Base-by-base conservation (phyloP, 2,797 vertebrate species). In the Smutsia temminckii region DNA sequence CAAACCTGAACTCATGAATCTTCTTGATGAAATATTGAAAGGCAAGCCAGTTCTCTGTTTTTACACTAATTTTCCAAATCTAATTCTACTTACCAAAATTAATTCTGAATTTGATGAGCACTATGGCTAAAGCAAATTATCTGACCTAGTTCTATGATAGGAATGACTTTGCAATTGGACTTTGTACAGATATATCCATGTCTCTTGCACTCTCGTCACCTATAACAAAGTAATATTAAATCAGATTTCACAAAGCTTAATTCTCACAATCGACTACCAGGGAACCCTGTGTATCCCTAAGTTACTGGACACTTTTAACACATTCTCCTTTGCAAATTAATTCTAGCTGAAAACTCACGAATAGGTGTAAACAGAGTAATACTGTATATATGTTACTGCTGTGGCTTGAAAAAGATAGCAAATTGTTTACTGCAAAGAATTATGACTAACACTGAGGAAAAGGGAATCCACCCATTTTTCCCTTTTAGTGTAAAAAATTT, bases 231-330 rank as follows among this genome's bases (percentile, higher is more conserved):
- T 5, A 49, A 66, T 83, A 25, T 6, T 88, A 49, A 72, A n/a
- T 77, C 10, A 29, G 42, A 51, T 92, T 95, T 85, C 55, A 63
- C 53, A 68, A 96, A 96, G 10, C 20, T 72, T 93, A 74, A 75
- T 95, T 93, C 13, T 64, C 8, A 72, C 40, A 86, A 88, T 37
- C 2, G 68, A 20, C 37, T 80, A 84, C 16, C 25, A 94, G 92
- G 8, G 6, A 89, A 85, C 4, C 29, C 6, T n/a, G 0, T 64
- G 18, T 46, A 59, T 68, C 34, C 27, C 46, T 69, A 74, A 78
- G 66, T 85, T 93, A 46, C 3, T 63, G 57, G 13, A 63, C 8
- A 89, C 7, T 37, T 74, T 89, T 72, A 84, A 21, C n/a, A 88
- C 17, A 23, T 81, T 83, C 51, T 85, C 68, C 13, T 74, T 85